These are phyloP conservation scores for Lepeophtheirus salmonis DNA, from an alignment of 1,140 invertebrate genomes.

Conservation along the genomic window DNA sequence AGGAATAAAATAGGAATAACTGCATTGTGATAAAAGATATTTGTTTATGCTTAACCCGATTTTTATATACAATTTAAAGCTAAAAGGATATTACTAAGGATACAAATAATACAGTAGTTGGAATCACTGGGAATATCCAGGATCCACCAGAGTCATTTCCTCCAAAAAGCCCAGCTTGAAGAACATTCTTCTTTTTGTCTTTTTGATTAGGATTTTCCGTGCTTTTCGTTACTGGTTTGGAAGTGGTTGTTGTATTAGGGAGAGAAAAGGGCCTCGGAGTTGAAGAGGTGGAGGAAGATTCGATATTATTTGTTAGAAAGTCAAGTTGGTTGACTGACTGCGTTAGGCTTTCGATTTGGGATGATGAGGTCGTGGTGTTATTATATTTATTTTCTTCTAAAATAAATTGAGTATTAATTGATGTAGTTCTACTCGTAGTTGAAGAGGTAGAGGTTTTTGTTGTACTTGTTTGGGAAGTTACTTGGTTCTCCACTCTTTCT, in stretches of 20 bases:
- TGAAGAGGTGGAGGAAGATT: background rate
- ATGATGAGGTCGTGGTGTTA: background rate
- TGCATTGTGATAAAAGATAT: too few relatives aligned
- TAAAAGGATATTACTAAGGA: too few relatives aligned
- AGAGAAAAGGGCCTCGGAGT: background rate
- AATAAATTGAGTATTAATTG: too few relatives aligned
- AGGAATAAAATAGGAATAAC: too few relatives aligned
- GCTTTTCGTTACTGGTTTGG: background rate
- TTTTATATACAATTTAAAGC: too few relatives aligned
- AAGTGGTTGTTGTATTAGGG: background rate
- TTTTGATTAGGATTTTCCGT: too few relatives aligned
- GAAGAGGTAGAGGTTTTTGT: conserved; percentile 1
- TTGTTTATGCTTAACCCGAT: too few relatives aligned
- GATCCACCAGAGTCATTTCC: too few relatives aligned
- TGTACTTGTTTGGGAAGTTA: background rate
- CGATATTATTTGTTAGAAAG: background rate
- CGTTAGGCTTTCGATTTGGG: background rate
- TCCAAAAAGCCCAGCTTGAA: background rate
- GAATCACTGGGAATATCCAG: too few relatives aligned
- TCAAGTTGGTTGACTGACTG: background rate
- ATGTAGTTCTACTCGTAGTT: background rate
- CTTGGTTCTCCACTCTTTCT: background rate
- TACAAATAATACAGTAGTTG: too few relatives aligned
- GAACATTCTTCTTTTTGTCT: background rate
- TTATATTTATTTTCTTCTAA: too few relatives aligned